Conservation (phyloP, 2,113 vertebrate genomes). For the Siphamia tubifer region DNA sequence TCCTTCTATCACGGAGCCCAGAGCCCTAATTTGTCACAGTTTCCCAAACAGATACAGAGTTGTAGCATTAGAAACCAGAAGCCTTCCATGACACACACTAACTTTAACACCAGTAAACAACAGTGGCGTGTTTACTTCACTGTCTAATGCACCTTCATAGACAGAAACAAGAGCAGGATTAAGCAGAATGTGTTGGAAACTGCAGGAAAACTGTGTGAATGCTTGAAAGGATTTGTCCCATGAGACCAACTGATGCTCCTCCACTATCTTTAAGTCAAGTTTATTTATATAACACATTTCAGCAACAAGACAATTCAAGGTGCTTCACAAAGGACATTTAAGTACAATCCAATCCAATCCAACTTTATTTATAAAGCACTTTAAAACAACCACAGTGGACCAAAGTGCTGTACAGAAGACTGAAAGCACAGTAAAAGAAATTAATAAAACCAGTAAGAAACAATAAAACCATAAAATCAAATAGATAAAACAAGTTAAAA, state of each 20-base stretch:
- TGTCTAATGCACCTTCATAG: neutral
- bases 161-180: neutral
- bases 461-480: no score
- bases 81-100: neutral
- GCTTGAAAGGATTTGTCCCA: neutral
- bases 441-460: no score
- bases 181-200: neutral
- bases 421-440: no score
- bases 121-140: neutral
- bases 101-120: slow-evolving; percentile 23
- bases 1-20: slow-evolving; percentile 34
- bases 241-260: neutral
- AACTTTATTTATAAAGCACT: no score
- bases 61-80: neutral
- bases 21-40: slow-evolving; percentile 51
- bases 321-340: no score
- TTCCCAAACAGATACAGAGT: slow-evolving; percentile 12
- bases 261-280: neutral
- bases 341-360: no score
- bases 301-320: no score
- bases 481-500: no score
- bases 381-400: no score
- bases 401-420: no score
- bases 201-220: neutral
- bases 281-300: no score